Evolutionary conservation across 2,888 invertebrate genomes (phyloP).

Genomic region (Cotesia congregata): DNA sequence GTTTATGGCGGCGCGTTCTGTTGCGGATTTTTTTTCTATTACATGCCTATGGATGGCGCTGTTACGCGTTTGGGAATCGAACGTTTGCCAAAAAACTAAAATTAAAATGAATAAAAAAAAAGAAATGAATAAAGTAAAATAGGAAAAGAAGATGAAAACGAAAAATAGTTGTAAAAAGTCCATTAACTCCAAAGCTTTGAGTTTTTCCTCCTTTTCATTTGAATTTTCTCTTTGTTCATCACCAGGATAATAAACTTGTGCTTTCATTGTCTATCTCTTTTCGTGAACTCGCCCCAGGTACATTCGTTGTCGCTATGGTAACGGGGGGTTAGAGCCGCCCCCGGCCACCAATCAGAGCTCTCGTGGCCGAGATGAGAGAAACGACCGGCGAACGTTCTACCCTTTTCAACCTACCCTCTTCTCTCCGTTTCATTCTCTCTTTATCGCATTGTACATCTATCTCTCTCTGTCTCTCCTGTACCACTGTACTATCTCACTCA

Average conservation of each 20-base stretch:
- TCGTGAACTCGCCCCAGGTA: conserved; percentile 54
- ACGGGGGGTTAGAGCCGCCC: conserved; percentile 71
- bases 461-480: background rate
- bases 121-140: conserved; percentile 14
- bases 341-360: conserved; percentile 75
- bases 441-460: background rate
- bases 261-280: conserved; percentile 37
- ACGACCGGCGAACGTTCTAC: conserved; percentile 51
- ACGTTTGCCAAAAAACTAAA: conserved; percentile 4
- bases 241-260: conserved; percentile 25
- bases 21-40: conserved; percentile 34
- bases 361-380: conserved; percentile 61
- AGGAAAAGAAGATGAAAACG: background rate
- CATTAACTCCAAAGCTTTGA: conserved; percentile 54
- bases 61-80: conserved; percentile 39
- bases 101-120: conserved; percentile 2
- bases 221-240: conserved; percentile 39
- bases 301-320: conserved; percentile 74
- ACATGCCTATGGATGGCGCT: background rate
- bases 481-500: conserved; percentile 17
- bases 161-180: conserved; percentile 52
- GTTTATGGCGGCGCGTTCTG: conserved; percentile 63
- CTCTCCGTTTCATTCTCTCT: conserved; percentile 7
- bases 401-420: conserved; percentile 35
- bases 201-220: conserved; percentile 16